Percentiles rank a stretch among this genome's conserved stretches.
Conservation (phyloP, 1,140 invertebrate genomes). For the Macrotrachela quadricornifera region DNA sequence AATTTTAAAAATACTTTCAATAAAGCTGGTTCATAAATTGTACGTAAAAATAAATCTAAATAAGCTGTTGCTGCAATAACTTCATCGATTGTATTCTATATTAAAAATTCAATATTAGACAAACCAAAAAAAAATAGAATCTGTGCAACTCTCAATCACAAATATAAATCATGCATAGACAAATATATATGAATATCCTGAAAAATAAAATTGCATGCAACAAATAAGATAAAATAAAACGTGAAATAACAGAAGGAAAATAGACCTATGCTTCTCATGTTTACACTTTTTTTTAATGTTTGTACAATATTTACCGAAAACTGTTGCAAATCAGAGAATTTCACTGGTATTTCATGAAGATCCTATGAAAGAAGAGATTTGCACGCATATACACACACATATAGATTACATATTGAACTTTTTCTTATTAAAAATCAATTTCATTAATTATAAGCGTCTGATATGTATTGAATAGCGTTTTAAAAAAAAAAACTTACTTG, state of each 20-base stretch:
- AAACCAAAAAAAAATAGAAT: not conserved
- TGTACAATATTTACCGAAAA: constrained; percentile 29
- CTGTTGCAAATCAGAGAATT: constrained; percentile 28
- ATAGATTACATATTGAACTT: too few species aligned
- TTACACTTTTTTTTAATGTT: not conserved
- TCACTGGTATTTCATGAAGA: constrained; percentile 28
- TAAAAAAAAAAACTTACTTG: constrained; percentile 42
- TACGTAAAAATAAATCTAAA: constrained; percentile 63
- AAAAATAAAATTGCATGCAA: too few species aligned
- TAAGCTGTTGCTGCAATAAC: constrained; percentile 73
- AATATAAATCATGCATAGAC: too few species aligned
- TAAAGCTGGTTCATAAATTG: constrained; percentile 59
- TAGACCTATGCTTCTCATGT: too few species aligned
- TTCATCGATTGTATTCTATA: constrained; percentile 48
- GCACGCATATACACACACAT: not conserved
- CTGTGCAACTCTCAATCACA: too few species aligned
- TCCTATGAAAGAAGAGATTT: constrained; percentile 18
- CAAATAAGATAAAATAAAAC: too few species aligned
- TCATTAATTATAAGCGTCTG: too few species aligned
- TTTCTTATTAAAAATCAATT: too few species aligned
- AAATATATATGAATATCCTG: too few species aligned
- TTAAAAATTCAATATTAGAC: constrained; percentile 18
- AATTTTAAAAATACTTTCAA: constrained; percentile 60
- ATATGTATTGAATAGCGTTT: too few species aligned
- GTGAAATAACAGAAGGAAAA: too few species aligned